Conservation (phyloP, 2,888 invertebrate species). For the Rhagonycha fulva region DNA sequence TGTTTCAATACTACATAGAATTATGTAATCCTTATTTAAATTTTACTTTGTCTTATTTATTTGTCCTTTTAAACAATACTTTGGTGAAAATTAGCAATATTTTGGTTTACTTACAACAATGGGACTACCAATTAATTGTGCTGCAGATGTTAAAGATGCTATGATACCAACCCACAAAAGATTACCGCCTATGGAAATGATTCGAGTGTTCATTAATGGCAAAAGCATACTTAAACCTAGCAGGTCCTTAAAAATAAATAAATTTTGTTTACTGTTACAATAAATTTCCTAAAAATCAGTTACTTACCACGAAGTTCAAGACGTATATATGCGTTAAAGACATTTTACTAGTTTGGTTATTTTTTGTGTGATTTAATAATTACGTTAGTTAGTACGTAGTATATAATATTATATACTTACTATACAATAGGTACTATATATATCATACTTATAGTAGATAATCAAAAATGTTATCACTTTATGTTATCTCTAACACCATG, state of each 20-base stretch:
- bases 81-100: neutral
- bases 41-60: neutral
- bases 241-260: conserved; percentile 56
- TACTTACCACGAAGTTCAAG: neutral
- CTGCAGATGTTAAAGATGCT: conserved; percentile 62
- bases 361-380: neutral
- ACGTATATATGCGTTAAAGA: neutral
- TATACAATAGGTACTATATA: too few relatives aligned
- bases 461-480: neutral
- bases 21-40: neutral
- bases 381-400: too few relatives aligned
- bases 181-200: conserved; percentile 59
- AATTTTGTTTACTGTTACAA: neutral
- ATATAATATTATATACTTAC: too few relatives aligned
- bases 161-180: conserved; percentile 61
- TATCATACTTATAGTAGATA: neutral
- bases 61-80: neutral
- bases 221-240: conserved; percentile 63
- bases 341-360: neutral
- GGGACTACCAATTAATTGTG: conserved; percentile 64
- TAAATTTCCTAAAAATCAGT: neutral
- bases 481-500: neutral
- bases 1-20: neutral
- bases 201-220: conserved; percentile 59
- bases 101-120: conserved; percentile 56